Evolutionary conservation across 2,888 invertebrate species (phyloP), one percentile per base, ranked within the genome.

Genomic region (Parnassius glacialis): DNA sequence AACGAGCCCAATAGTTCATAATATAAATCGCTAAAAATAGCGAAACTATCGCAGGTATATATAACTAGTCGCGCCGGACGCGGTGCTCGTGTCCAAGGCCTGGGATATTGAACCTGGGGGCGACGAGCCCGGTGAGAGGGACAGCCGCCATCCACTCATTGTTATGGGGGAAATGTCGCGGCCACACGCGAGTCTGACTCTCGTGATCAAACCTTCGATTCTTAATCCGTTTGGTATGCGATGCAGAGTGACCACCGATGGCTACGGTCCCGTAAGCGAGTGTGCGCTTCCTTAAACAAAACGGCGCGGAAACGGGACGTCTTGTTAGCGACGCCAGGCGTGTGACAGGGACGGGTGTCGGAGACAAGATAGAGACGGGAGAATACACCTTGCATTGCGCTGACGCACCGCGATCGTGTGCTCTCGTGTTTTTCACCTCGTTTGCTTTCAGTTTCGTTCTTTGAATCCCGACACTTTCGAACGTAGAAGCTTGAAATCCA

Each of bases 31-130:
- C 76, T 84, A 84, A 81, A 84, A 84, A 85, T 84, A 87, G 78
- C 78, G 67, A 70, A 76, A 79, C 79, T 75, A 81, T 79, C 76
- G 83, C 85, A 83, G 85, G 84, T 86, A 60, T 81, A 60, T 81
- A 81, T 78, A 78, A 77, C 75, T 73, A 80, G 67, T 79, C 81
- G 80, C 80, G 84, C 76, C 75, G 80, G 76, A 76, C 66, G 79
- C 67, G 68, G 68, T 80, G 81, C 83, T 83, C 85, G 85, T 79
- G 81, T 71, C 84, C 89, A 90, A 89, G 90, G 90, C 85, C 89
- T 90, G 90, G 90, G 88, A 89, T 90, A 85, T 90, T 90, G 90
- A 91, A 90, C 90, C 84, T 89, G 84, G 84, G 86, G 79, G 84
- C 87, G 84, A 85, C 83, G 83, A 84, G 84, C 77, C 83, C 83